Conservation (phyloP, 1,140 invertebrate species). For the Limonius californicus region DNA sequence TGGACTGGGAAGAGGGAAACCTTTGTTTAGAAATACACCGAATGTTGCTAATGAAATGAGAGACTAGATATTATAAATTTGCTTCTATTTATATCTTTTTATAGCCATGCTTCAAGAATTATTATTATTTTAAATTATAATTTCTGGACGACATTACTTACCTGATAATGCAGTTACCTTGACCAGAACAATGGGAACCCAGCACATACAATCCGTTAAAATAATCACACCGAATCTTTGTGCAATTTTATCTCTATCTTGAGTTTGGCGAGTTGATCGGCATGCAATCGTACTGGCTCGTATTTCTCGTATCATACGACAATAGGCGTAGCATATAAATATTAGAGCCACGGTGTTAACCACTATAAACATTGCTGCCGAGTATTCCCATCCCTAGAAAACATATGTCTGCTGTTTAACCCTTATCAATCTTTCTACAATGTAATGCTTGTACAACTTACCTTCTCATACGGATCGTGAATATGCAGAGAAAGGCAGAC, state of each 20-base stretch:
- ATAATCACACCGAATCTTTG: constrained; percentile 56
- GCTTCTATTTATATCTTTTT: too few species aligned
- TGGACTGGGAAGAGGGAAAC: too few species aligned
- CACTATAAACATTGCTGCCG: constrained; percentile 55
- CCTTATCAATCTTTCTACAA: too few species aligned
- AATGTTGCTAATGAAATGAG: too few species aligned
- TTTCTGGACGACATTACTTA: constrained; percentile 36
- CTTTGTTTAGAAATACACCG: too few species aligned
- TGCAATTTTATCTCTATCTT: constrained; percentile 53
- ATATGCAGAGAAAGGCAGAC: constrained; percentile 62
- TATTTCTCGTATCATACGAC: constrained; percentile 57
- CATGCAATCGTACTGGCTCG: constrained; percentile 53
- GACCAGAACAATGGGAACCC: constrained; percentile 60
- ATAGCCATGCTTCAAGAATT: too few species aligned
- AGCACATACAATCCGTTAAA: constrained; percentile 61
- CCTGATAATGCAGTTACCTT: constrained; percentile 58
- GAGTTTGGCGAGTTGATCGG: constrained; percentile 52
- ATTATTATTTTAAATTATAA: too few species aligned
- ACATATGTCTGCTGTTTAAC: too few species aligned
- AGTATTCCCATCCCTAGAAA: constrained; percentile 62
- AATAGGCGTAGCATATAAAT: constrained; percentile 58
- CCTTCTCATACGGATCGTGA: constrained; percentile 57
- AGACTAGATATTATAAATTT: too few species aligned
- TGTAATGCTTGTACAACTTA: too few species aligned
- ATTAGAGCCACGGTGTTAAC: constrained; percentile 56